Base-by-base conservation (phyloP, 2,113 vertebrate species). In the Petromus typicus region DNA sequence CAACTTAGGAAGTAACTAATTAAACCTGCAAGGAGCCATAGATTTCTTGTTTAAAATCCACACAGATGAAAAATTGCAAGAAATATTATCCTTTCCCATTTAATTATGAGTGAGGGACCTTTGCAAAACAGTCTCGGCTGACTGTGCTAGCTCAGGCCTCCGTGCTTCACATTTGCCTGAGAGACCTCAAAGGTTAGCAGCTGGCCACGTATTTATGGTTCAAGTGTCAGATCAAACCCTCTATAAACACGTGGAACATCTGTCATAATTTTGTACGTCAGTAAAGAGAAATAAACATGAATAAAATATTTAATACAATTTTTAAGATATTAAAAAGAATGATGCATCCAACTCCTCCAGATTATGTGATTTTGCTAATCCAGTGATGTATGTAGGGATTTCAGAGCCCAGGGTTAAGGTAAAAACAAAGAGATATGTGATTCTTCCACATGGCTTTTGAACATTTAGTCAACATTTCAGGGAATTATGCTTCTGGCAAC, bases 301-400 rank as follows among this genome's bases (percentile, higher is more conserved):
- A 17, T 4, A 61, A 75, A 69, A 67, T 76, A 56, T 43, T 73
- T 67, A 45, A 89, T 57, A 43, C 40, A 69, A 71, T 73, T 88
- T 94, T 93, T 71, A 88, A 76, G 75, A 56, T 51, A n/a, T 71
- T 56, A 40, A 56, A 87, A 93, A 3, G 27, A 93, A 14, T 3
- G 7, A 43, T 40, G 34, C 40, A 57, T 7, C n/a, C 18, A 57
- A 32, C 23, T 20, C 17, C 7, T 12, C 3, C n/a, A 69, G 20
- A 79, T 56, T 37, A 51, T 66, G 45, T 83, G 20, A 90, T 87
- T 93, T 67, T 83, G 71, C 20, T 93, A 27, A 12, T 66, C 18
- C 11, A 25, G 48, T 64, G 27, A 78, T 8, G 12, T 17, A 83
- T 6, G 13, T 20, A 5, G 59, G 40, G 78, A 32, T 59, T 23